Evolutionary conservation across 2,888 invertebrate genomes (phyloP).

Genomic region (Rugalucina vietnamica): DNA sequence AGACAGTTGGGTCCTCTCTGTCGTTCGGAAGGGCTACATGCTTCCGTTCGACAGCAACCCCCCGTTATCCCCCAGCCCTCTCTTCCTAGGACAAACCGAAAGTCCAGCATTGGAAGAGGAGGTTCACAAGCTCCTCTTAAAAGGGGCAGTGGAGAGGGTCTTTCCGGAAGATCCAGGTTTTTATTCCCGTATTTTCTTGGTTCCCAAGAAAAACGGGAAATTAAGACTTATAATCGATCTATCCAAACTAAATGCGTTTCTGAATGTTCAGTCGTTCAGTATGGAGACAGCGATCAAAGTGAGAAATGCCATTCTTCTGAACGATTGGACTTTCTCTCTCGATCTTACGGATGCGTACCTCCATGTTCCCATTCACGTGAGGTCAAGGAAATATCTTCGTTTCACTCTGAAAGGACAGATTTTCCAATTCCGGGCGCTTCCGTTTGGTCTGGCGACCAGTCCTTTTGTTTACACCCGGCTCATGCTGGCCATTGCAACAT

Average conservation of each 20-base stretch:
- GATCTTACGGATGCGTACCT: constrained; percentile 7
- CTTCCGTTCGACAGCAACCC: constrained; percentile 1
- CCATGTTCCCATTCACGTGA: not conserved
- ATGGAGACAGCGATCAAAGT: not conserved
- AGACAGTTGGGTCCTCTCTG: not conserved
- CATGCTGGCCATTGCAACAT: not conserved
- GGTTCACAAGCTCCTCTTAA: not conserved
- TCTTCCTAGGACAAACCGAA: not conserved
- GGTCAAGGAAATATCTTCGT: no score
- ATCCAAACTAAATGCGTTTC: not conserved
- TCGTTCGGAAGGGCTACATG: not conserved
- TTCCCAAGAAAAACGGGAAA: constrained; percentile 10
- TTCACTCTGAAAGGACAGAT: not conserved
- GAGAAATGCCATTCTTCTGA: not conserved
- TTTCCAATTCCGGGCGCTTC: not conserved
- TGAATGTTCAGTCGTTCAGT: not conserved
- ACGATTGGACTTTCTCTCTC: not conserved
- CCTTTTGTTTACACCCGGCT: not conserved
- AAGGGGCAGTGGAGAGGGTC: not conserved
- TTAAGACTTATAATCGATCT: not conserved
- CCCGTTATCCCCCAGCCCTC: not conserved
- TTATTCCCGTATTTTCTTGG: not conserved
- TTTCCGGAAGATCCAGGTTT: not conserved
- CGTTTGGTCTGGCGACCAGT: not conserved
- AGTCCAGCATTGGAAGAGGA: not conserved